Evolutionary conservation across 2,797 vertebrate species (phyloP).

Genomic region (Geotria australis): DNA sequence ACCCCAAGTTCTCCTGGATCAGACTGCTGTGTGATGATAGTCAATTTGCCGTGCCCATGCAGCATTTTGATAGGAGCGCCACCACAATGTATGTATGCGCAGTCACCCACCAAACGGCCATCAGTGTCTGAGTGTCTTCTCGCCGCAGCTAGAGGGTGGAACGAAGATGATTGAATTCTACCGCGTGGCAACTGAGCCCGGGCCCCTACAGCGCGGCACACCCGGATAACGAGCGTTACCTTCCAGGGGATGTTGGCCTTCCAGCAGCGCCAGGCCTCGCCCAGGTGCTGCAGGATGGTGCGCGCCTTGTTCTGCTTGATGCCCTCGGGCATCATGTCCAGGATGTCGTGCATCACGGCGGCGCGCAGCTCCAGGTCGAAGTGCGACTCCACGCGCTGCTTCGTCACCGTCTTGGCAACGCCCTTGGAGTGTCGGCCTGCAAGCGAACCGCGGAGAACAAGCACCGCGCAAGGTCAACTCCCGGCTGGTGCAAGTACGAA

Average conservation of each 20-base stretch:
- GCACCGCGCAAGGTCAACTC: not conserved
- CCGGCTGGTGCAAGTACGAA: not conserved
- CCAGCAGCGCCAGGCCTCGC: conserved; percentile 98
- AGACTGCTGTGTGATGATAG: no score
- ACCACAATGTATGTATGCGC: no score
- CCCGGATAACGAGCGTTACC: conserved; percentile 9
- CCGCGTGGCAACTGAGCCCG: no score
- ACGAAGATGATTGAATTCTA: no score
- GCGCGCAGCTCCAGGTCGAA: conserved; percentile 91
- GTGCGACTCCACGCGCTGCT: conserved; percentile 94
- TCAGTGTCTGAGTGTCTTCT: no score
- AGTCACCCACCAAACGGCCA: no score
- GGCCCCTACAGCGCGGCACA: no score
- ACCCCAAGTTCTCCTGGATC: no score
- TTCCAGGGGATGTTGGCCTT: conserved; percentile 99
- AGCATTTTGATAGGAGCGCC: no score
- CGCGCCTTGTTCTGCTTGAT: conserved; percentile 99
- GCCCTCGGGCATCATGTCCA: conserved; percentile 99
- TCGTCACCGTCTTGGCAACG: conserved; percentile 91
- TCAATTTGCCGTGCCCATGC: no score
- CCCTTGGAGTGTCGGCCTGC: conserved; percentile 93
- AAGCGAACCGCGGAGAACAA: not conserved
- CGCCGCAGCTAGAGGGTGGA: no score
- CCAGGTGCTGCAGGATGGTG: conserved; percentile 90
- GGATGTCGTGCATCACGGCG: conserved; percentile 94